A percentile compares a stretch with the other conserved stretches of the same genome.
These are phyloP conservation scores for Gerris lacustris DNA, from an alignment of 2,888 invertebrate genomes.

Conservation along the genomic window DNA sequence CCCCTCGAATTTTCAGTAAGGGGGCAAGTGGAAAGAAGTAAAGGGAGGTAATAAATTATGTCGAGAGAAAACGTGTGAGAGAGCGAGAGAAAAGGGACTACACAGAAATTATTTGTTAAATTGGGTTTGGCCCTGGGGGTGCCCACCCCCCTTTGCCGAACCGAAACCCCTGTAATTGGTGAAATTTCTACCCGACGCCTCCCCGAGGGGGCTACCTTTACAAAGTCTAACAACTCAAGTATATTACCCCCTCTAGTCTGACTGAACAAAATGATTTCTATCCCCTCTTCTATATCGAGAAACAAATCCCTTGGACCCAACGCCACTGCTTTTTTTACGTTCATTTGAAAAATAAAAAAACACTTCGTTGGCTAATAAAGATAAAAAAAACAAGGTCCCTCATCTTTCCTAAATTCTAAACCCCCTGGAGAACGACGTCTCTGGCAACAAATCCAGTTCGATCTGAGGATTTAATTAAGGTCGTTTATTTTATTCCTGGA, in stretches of 20 bases:
- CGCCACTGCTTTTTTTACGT: background rate
- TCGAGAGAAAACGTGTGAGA: background rate
- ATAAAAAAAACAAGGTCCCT: background rate
- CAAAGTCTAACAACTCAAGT: constrained; percentile 5
- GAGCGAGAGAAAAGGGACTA: background rate
- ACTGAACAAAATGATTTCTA: constrained; percentile 1
- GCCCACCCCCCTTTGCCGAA: background rate
- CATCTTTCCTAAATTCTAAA: too few relatives aligned
- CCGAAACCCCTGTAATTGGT: constrained; percentile 1
- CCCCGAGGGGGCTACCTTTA: background rate
- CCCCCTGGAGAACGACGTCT: too few relatives aligned
- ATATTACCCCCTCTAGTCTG: background rate
- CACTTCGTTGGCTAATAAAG: background rate
- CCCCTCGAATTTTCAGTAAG: background rate
- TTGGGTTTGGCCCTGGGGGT: constrained; percentile 3
- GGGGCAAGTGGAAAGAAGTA: background rate
- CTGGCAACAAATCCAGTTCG: too few relatives aligned
- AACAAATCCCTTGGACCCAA: background rate
- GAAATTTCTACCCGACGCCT: background rate
- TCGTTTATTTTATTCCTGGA: too few relatives aligned
- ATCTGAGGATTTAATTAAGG: too few relatives aligned
- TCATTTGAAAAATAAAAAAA: background rate
- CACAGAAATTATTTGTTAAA: constrained; percentile 5
- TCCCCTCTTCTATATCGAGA: background rate
- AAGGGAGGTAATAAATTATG: background rate